phyloP scores from a whole-genome alignment of 1,140 invertebrate genomes.

The Magallana gigas region DNA sequence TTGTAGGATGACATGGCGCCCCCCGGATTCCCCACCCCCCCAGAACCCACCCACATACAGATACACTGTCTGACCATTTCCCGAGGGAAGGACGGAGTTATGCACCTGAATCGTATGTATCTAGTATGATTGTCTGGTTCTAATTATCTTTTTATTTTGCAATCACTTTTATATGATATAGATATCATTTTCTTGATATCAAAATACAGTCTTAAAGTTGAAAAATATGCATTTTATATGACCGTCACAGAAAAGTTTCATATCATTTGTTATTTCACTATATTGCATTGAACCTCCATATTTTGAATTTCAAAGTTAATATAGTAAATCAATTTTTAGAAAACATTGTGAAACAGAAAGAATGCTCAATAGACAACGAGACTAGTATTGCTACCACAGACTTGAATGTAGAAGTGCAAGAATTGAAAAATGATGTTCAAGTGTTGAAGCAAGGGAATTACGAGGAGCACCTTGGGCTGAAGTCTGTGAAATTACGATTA shows the following conservation, averaged over 20 bases:
- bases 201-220: no score
- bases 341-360: no score
- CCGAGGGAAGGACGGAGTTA: conserved; percentile 85
- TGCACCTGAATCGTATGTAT: conserved; percentile 82
- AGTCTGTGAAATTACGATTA: conserved; percentile 29
- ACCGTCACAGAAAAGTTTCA: no score
- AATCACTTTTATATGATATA: no score
- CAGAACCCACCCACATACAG: conserved; percentile 88
- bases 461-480: not conserved
- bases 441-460: conserved; percentile 15
- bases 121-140: not conserved
- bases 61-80: conserved; percentile 85
- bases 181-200: no score
- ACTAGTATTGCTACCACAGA: not conserved
- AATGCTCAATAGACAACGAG: not conserved
- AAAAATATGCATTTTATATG: no score
- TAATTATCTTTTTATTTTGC: no score
- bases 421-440: not conserved
- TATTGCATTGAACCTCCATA: no score
- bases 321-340: no score
- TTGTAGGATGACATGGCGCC: conserved; percentile 87
- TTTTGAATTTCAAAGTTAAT: no score
- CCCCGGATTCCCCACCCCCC: conserved; percentile 88
- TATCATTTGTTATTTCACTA: no score
- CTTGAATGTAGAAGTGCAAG: not conserved